Percentiles rank a stretch among this genome's conserved stretches.
These are phyloP conservation scores for Scotopteryx bipunctaria DNA, from an alignment of 2,888 invertebrate genomes.

Conservation along the genomic window DNA sequence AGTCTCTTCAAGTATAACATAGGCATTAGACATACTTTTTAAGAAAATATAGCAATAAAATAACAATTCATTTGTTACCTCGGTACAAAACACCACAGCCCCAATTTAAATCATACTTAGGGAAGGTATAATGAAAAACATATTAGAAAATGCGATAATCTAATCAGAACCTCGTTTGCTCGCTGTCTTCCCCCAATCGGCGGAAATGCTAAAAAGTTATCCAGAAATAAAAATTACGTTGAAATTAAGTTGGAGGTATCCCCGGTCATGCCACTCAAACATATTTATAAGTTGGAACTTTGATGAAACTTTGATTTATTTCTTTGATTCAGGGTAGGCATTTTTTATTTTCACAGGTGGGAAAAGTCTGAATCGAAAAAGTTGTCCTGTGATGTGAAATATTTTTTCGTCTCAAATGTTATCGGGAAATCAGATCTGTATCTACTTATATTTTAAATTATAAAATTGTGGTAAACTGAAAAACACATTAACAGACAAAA, in stretches of 20 bases:
- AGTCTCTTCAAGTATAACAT: no score
- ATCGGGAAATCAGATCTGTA: no score
- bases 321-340: slow-evolving; percentile 14
- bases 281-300: slow-evolving; percentile 22
- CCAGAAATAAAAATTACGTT: slow-evolving; percentile 24
- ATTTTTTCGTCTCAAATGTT: no score
- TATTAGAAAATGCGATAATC: slow-evolving; percentile 15
- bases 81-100: no score
- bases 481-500: no score
- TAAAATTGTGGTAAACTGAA: no score
- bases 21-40: no score
- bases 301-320: slow-evolving; percentile 26
- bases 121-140: slow-evolving; percentile 2
- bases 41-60: no score
- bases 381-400: background rate
- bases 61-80: no score
- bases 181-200: slow-evolving; percentile 11
- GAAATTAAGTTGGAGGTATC: slow-evolving; percentile 18
- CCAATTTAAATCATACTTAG: background rate
- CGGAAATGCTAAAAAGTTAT: slow-evolving; percentile 19
- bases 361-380: slow-evolving; percentile 1
- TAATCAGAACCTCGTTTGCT: slow-evolving; percentile 19
- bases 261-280: slow-evolving; percentile 23
- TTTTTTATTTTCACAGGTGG: slow-evolving; percentile 9
- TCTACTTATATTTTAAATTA: no score